Conservation (phyloP, 2,888 invertebrate species). For the Drosophila subquinaria region DNA sequence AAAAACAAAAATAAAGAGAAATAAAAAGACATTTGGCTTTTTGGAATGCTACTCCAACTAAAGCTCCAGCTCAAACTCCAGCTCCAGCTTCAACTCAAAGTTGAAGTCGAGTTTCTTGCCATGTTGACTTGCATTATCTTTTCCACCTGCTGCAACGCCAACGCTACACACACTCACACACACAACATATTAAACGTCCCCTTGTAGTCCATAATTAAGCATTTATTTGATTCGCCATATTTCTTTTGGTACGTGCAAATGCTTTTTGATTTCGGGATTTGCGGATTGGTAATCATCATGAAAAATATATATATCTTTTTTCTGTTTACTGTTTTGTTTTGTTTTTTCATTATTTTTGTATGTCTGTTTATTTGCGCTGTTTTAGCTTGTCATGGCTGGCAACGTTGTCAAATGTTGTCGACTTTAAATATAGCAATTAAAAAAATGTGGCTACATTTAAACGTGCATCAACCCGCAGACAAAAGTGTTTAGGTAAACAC, state of each 20-base stretch:
- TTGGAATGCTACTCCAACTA: slow-evolving; percentile 27
- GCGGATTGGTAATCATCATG: slow-evolving; percentile 73
- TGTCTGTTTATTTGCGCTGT: slow-evolving; percentile 28
- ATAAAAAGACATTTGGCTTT: slow-evolving; percentile 38
- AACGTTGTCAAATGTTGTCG: slow-evolving; percentile 73
- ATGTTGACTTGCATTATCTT: slow-evolving; percentile 79
- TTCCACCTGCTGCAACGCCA: slow-evolving; percentile 77
- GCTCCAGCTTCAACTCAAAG: slow-evolving; percentile 18
- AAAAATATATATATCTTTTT: slow-evolving; percentile 35
- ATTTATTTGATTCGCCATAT: slow-evolving; percentile 82
- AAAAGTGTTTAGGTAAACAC: slow-evolving; percentile 11
- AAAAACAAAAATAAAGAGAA: slow-evolving; percentile 26
- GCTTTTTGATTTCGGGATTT: slow-evolving; percentile 59
- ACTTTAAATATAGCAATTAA: slow-evolving; percentile 77
- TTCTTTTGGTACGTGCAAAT: slow-evolving; percentile 68
- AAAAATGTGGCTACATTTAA: slow-evolving; percentile 64
- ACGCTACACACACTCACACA: slow-evolving; percentile 41
- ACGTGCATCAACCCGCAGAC: slow-evolving; percentile 70
- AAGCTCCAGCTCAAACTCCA: slow-evolving; percentile 8
- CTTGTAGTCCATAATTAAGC: slow-evolving; percentile 76
- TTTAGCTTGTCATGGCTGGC: slow-evolving; percentile 58
- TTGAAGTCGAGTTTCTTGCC: slow-evolving; percentile 45
- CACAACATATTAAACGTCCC: slow-evolving; percentile 36
- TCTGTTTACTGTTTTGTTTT: neutral
- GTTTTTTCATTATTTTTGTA: slow-evolving; percentile 9